Percentiles rank a stretch among this genome's conserved stretches.
phyloP scores from a whole-genome alignment of 2,888 invertebrate genomes.

The Cheilosia vulpina region DNA sequence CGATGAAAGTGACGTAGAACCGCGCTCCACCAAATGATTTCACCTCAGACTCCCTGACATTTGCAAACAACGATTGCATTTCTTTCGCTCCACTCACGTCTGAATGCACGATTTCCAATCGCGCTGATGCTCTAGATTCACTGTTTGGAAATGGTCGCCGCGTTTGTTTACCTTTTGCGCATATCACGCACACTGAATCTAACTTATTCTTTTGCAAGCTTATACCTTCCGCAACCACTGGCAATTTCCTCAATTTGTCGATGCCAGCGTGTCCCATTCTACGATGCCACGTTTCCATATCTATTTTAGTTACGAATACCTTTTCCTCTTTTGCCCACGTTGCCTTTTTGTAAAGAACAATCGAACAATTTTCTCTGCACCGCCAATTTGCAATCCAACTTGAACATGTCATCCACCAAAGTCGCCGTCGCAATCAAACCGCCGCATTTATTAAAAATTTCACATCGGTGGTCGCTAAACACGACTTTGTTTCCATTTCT shows the following conservation, averaged over 20 bases:
- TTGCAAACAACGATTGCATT: conserved; percentile 4
- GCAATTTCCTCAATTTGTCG: conserved; percentile 5
- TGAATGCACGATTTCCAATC: conserved; percentile 16
- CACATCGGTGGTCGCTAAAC: conserved; percentile 4
- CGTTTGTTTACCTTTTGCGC: conserved; percentile 9
- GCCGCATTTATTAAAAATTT: not conserved
- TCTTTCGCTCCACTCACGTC: conserved; percentile 12
- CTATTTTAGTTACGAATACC: conserved; percentile 8
- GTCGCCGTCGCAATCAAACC: conserved; percentile 8
- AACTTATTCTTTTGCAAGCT: conserved; percentile 13
- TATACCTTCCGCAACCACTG: conserved; percentile 4
- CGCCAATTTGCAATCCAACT: conserved; percentile 12
- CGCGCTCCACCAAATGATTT: conserved; percentile 18
- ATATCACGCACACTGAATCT: conserved; percentile 17
- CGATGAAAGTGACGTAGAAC: conserved; percentile 16
- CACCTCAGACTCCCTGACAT: not conserved
- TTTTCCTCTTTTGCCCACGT: not conserved
- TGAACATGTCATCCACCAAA: conserved; percentile 10
- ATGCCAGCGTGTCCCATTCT: conserved; percentile 12
- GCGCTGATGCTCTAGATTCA: conserved; percentile 14
- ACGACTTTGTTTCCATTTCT: conserved; percentile 9
- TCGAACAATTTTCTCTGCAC: conserved; percentile 12
- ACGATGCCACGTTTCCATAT: conserved; percentile 10
- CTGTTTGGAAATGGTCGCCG: conserved; percentile 13
- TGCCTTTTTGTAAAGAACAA: conserved; percentile 6